Base-by-base conservation (phyloP, 2,113 vertebrate species). In the Corvus cornix region DNA sequence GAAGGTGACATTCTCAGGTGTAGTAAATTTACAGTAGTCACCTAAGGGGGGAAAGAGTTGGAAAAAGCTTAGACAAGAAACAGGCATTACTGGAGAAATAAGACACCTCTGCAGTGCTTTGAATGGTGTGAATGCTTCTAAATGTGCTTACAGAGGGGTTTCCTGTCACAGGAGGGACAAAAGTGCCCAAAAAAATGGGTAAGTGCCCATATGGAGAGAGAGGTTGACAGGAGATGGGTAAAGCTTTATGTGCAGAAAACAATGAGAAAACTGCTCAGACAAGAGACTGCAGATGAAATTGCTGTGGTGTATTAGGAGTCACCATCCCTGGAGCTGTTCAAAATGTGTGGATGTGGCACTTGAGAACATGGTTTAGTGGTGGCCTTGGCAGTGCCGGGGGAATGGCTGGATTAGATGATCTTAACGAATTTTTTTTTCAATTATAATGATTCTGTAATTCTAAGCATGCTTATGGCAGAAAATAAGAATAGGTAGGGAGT, bases 341-440 rank as follows among this genome's bases (percentile, higher is more conserved):
- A 37, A 75, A 48, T 10, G 11, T 31, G n/a, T 53, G 39, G 15
- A 31, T 63, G n/a, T 69, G n/a, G 70, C n/a, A 55, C 53, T 9
- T 83, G 62, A 46, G 41, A 67, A 62, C 12, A 2, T 48, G 16
- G n/a, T 48, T 76, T 48, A 35, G 18, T 31, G 41, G 55, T 62
- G 41, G 8, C 43, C 18, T 33, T 60, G 12, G 70, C 30, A 63
- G 63, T 49, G 49, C 63, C 2, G 1, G 11, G 3, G 14, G 16
- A 67, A 30, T 68, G 48, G 48, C 15, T 83, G 55, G 30, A 23
- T 26, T 27, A 13, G 5, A 15, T n/a, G 14, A 55, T 27, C 21
- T 49, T 27, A 27, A 39, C 0, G 3, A 2, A 0, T 9, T n/a
- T 48, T n/a, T 48, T 49, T 69, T 35, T 46, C n/a, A 55, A 1